These are phyloP conservation scores for Temnothorax nylanderi DNA, from an alignment of 1,140 invertebrate genomes.

Conservation along the genomic window DNA sequence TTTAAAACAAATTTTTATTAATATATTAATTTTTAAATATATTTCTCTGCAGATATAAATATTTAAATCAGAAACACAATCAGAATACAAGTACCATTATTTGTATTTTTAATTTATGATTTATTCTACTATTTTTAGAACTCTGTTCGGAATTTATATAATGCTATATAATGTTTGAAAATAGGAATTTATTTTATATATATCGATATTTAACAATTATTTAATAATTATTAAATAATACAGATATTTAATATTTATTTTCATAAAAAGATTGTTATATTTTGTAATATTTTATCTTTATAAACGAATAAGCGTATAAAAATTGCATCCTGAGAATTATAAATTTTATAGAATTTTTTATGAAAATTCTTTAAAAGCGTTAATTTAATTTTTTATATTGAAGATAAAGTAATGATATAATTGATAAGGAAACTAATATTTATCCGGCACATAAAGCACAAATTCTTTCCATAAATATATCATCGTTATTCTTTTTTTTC, in stretches of 20 bases:
- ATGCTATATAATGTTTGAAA: background rate
- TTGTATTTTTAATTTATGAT: background rate
- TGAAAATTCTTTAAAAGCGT: background rate
- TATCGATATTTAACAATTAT: background rate
- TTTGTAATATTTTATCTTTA: slow-evolving; percentile 1
- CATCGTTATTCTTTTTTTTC: background rate
- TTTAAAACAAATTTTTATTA: background rate
- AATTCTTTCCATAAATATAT: background rate
- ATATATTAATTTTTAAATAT: background rate
- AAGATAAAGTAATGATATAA: background rate
- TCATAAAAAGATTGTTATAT: background rate
- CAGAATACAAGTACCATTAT: background rate
- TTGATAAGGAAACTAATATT: slow-evolving; percentile 11
- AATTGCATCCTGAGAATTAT: background rate
- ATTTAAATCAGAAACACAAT: background rate
- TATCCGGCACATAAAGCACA: background rate
- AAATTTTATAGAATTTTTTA: background rate
- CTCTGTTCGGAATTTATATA: background rate
- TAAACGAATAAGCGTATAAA: background rate
- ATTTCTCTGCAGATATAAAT: background rate
- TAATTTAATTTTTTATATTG: slow-evolving; percentile 5
- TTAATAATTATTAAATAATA: background rate
- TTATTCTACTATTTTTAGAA: background rate
- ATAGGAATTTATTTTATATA: background rate
- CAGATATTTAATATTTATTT: slow-evolving; percentile 6